These are phyloP conservation scores for Diplodus puntazzo DNA, from an alignment of 2,797 vertebrate species.

Conservation along the genomic window DNA sequence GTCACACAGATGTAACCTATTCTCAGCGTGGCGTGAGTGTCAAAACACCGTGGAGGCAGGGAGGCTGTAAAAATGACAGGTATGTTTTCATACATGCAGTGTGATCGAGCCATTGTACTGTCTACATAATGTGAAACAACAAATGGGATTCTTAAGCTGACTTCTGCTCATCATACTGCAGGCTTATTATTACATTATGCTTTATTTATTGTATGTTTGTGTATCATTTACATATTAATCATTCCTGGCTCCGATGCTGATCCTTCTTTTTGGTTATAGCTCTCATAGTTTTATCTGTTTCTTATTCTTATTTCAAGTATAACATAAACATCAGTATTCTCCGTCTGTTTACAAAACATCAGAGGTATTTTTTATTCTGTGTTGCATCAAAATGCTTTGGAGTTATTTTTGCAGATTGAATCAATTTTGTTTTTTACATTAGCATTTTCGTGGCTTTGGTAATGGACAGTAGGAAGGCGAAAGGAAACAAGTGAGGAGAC, in stretches of 20 bases:
- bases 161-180: constrained; percentile 1
- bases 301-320: neutral
- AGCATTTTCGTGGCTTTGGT: neutral
- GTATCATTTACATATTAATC: constrained; percentile 1
- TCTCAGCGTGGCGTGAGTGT: constrained; percentile 38
- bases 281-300: neutral
- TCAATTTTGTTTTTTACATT: neutral
- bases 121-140: neutral
- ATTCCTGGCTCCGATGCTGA: neutral
- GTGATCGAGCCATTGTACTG: constrained; percentile 18
- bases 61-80: constrained; percentile 35
- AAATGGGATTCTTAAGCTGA: constrained; percentile 2
- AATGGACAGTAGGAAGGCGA: neutral
- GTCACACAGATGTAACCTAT: constrained; percentile 47
- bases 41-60: constrained; percentile 43
- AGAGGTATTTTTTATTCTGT: neutral
- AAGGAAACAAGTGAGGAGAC: neutral
- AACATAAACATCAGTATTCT: constrained; percentile 1
- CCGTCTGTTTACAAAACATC: neutral
- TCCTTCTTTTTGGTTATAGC: neutral
- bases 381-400: neutral
- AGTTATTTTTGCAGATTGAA: constrained; percentile 12
- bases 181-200: neutral
- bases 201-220: constrained; percentile 9
- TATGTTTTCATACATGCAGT: constrained; percentile 49